These are phyloP conservation scores for Pimephales promelas DNA, from an alignment of 2,113 vertebrate species.

Conservation along the genomic window DNA sequence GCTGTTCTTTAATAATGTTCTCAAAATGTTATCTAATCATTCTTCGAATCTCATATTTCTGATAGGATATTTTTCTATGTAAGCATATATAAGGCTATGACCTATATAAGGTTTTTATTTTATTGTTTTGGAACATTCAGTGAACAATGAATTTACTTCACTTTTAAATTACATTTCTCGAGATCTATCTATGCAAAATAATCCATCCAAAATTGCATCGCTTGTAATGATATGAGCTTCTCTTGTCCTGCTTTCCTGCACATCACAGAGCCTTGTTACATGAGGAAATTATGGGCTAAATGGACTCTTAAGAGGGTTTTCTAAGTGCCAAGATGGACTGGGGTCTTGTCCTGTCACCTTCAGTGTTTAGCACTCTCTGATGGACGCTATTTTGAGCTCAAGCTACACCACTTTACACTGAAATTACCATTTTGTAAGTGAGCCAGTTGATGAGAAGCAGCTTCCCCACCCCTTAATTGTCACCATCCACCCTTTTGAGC, in stretches of 20 bases:
- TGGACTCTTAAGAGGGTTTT: conserved; percentile 33
- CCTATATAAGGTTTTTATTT: too few species aligned
- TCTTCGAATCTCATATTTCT: too few species aligned
- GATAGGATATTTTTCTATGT: too few species aligned
- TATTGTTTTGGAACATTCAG: too few species aligned
- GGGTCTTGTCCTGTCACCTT: conserved; percentile 67
- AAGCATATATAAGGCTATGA: too few species aligned
- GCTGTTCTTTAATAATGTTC: too few species aligned
- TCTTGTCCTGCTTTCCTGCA: background rate
- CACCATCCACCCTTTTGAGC: too few species aligned
- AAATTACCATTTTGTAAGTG: conserved; percentile 42
- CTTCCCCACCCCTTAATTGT: conserved; percentile 9
- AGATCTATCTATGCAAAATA: background rate
- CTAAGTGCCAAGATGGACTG: conserved; percentile 63
- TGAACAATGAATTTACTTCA: too few species aligned
- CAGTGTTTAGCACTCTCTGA: conserved; percentile 66
- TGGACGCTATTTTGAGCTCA: conserved; percentile 68
- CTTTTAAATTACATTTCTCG: background rate
- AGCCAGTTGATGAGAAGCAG: conserved; percentile 13
- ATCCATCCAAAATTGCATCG: background rate
- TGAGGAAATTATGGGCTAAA: conserved; percentile 34
- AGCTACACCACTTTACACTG: conserved; percentile 61
- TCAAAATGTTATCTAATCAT: too few species aligned
- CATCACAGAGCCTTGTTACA: background rate
- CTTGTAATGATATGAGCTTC: conserved; percentile 4